Base-by-base conservation (phyloP, 1,140 invertebrate species). In the Cydia amplana region DNA sequence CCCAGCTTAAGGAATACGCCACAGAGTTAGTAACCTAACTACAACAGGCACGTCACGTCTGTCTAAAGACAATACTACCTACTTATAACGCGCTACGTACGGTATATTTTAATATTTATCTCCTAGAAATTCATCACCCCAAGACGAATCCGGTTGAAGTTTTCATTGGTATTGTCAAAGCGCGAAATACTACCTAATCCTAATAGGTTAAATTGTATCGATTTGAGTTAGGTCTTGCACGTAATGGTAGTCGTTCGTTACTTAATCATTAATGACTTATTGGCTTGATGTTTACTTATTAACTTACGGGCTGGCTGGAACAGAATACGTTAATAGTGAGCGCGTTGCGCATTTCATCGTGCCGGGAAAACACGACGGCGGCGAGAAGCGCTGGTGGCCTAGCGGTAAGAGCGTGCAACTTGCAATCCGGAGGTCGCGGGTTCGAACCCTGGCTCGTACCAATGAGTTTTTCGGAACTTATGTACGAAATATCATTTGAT, bases 161-260 rank as follows among this genome's bases (percentile, higher is more conserved):
- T 64, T 64, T 64, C 25, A 25, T 64, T 25, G 20, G 7, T 20
- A 64, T 28, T 28, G 20, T 64, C 25, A 64, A 64, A 64, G 63
- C n/a, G 25, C 63, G 25, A 25, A 64, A 64, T 49, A 49, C 14
- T 1, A 25, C 25, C 2, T 64, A 4, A 64, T 64, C 25, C 2
- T 25, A 28, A 64, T 10, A 64, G 20, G 18, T 64, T 25, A 25
- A 28, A 64, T 64, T 64, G 63, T 64, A 64, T 28, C 63, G 25
- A 32, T n/a, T 32, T 67, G 16, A 7, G 64, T 32, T 28, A 14
- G 49, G n/a, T 51, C 14, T 49, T 16, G 46, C 16, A 4, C 6
- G 18, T 51, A 51, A 51, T 51, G 49, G n/a, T 18, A 51, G 49
- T 18, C 4, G 49, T 51, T 18, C 49, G n/a, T 20, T 60, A 60